Conservation (phyloP, 2,113 vertebrate genomes). For the Chaenocephalus aceratus region DNA sequence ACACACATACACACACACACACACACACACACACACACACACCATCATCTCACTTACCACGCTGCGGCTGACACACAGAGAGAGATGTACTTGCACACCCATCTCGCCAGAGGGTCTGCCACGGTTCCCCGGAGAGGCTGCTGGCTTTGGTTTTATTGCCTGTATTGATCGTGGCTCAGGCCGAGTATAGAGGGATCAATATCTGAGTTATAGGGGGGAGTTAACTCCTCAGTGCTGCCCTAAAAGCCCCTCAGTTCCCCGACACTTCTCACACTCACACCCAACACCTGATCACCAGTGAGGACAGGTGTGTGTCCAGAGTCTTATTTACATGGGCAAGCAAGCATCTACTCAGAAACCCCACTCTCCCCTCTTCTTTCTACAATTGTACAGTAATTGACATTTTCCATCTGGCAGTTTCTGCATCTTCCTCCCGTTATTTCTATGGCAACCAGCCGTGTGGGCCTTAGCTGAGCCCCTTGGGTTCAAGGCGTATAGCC, state of each 20-base stretch:
- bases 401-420: constrained; percentile 86
- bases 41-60: constrained; percentile 3
- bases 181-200: constrained; percentile 63
- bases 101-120: constrained; percentile 52
- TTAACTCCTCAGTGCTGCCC: constrained; percentile 45
- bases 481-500: constrained; percentile 42
- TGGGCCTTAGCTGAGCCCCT: constrained; percentile 42
- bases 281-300: constrained; percentile 30
- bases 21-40: constrained; percentile 18
- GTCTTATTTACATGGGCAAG: not conserved
- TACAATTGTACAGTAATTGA: constrained; percentile 84
- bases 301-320: constrained; percentile 1
- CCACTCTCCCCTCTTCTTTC: constrained; percentile 9
- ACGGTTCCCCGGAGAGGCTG: constrained; percentile 60
- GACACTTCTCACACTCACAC: constrained; percentile 20
- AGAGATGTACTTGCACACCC: constrained; percentile 16
- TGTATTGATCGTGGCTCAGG: constrained; percentile 67
- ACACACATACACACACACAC: constrained; percentile 10
- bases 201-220: constrained; percentile 56
- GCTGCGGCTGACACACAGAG: constrained; percentile 21
- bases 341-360: not conserved
- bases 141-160: constrained; percentile 73
- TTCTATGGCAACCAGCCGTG: constrained; percentile 83
- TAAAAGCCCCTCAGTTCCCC: constrained; percentile 7
- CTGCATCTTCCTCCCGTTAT: constrained; percentile 80